Evolutionary conservation across 1,140 invertebrate genomes (phyloP).

Genomic region (Ceratosolen fusciceps): DNA sequence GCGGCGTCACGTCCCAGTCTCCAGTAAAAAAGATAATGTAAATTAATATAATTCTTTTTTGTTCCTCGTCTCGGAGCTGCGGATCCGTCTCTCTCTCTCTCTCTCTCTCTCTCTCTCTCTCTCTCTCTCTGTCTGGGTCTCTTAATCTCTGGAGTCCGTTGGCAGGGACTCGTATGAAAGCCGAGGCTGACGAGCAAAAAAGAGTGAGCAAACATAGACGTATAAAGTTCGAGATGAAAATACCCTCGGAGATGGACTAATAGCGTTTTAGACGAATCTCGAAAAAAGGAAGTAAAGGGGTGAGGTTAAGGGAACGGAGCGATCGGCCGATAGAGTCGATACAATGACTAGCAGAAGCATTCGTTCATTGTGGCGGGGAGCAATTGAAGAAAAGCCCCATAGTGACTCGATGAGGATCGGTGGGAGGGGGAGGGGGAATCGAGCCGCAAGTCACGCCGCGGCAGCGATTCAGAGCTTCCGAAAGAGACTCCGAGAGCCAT

Average conservation of each 20-base stretch:
- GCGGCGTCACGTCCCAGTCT: background rate
- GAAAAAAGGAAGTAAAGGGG: too few species aligned
- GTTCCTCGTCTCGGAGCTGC: background rate
- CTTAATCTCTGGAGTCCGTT: too few species aligned
- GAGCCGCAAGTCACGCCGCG: conserved; percentile 62
- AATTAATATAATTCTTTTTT: background rate
- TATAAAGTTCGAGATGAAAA: background rate
- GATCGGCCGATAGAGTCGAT: conserved; percentile 53
- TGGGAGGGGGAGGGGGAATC: conserved; percentile 54
- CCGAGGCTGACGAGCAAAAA: conserved; percentile 4
- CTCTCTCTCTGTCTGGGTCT: too few species aligned
- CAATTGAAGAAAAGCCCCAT: conserved; percentile 58
- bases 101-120: too few species aligned
- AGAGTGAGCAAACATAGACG: background rate
- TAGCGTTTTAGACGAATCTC: conserved; percentile 44
- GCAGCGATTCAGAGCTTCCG: conserved; percentile 57
- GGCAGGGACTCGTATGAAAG: background rate
- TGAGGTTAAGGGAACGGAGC: too few species aligned
- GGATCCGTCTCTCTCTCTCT: too few species aligned
- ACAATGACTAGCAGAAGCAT: conserved; percentile 56
- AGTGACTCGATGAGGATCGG: conserved; percentile 40
- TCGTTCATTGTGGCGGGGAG: conserved; percentile 51
- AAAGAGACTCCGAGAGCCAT: conserved; percentile 30
- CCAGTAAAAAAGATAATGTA: background rate
- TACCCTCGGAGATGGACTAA: conserved; percentile 35